phyloP scores from a whole-genome alignment of 2,113 vertebrate genomes.

The Microcebus lehilahytsara region DNA sequence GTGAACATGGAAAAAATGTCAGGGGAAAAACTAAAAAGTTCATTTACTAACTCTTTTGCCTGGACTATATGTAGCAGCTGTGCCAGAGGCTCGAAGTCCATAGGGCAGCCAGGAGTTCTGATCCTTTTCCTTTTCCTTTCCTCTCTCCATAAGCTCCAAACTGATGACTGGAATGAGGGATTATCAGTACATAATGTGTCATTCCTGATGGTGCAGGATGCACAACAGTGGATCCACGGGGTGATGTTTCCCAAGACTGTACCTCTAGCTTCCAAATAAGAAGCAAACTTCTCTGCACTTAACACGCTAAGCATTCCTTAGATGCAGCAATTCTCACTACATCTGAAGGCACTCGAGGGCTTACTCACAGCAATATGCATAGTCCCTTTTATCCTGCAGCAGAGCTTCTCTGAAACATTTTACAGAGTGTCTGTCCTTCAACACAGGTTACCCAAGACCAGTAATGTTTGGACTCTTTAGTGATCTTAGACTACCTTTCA shows the following conservation, averaged over 20 bases:
- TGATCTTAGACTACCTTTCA: background rate
- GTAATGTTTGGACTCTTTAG: background rate
- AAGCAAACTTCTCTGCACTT: background rate
- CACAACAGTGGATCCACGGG: background rate
- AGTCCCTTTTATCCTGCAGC: background rate
- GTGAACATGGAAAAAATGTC: background rate
- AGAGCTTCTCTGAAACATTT: background rate
- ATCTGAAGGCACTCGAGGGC: background rate
- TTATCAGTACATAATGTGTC: no score
- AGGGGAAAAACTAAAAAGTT: background rate
- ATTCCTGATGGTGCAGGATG: background rate
- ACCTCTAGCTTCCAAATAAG: background rate
- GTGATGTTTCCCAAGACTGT: background rate
- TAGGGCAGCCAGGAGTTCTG: background rate
- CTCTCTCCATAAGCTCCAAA: background rate
- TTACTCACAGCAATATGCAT: background rate
- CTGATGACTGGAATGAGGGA: background rate
- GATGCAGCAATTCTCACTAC: background rate
- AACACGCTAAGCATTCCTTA: background rate
- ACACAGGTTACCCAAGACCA: background rate
- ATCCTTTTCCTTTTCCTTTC: background rate
- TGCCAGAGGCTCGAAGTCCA: background rate
- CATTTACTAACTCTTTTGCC: background rate
- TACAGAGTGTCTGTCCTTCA: background rate
- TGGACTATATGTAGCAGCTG: background rate